Base-by-base conservation (phyloP, 2,888 invertebrate species). In the Temnothorax rugatulus region DNA sequence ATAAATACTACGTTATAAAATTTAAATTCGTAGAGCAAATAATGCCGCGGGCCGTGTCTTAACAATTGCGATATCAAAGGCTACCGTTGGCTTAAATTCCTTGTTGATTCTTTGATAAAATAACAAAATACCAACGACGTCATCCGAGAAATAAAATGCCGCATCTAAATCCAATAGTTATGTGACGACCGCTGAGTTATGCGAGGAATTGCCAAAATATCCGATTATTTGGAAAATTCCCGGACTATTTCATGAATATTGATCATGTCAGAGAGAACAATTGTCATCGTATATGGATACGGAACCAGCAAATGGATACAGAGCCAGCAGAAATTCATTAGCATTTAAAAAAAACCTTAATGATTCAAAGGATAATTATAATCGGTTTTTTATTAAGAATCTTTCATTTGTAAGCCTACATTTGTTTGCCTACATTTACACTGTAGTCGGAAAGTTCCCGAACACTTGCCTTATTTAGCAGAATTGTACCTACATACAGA, bases 21-120 rank as follows among this genome's bases (percentile, higher is more conserved):
- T 76, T 76, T 66, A 54, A n/a, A n/a, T 52, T 44, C 21, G 9
- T 29, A 41, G n/a, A 38, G 50, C 13, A 66, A 52, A 68, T 68
- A 68, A 52, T 41, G 25, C 15, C 63, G 21, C 34, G n/a, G 15
- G 29, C 29, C 18, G 15, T 25, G 44, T 76, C 38, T 50, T 21
- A 63, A 50, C 21, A 1, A 75, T 50, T 54, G 13, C 76, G 13
- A 29, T 25, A 18, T 41, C 38, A 64, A 64, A 64, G 25, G 15
- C 34, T 21, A 50, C 15, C 15, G 9, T 59, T 61, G 29, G 3
- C 9, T 63, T 15, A 21, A 64, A 64, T 64, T 64, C 38, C 29
- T 64, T 52, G 50, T 59, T 41, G 38, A n/a, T 18, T 66, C 15
- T 18, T 25, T 25, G 38, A 66, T 8, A 18, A 54, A 68, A 77